Base-by-base conservation (phyloP, 2,888 invertebrate species). In the Drosophila borborema region DNA sequence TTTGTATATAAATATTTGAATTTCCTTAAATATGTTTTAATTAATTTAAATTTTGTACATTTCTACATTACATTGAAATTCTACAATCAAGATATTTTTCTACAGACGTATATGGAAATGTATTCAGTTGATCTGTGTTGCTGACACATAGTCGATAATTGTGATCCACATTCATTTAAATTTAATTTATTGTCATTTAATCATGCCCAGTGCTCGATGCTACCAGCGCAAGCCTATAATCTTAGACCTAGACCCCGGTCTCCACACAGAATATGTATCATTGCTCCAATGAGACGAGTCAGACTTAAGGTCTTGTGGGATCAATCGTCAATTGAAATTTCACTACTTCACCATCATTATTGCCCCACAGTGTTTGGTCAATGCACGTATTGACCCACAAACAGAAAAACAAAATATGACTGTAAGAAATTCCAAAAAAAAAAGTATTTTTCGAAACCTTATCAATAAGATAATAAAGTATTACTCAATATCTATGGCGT, bases 251-350 rank as follows among this genome's bases (percentile, higher is more conserved):
- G 69, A 83, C 34, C 61, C 34, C 41, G 40, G 55, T 31, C 62
- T 28, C 43, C 20, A 23, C 28, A 53, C 18, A 48, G 51, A 43
- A 59, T 28, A 6, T 28, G 46, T 63, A 40, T 48, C 46, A 62
- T 49, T 48, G 58, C 28, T 60, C 63, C 56, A 65, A 66, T 20
- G 20, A n/a, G 53, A 4, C 55, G 60, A 54, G 76, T 72, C 64
- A 61, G 61, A 75, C 58, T 66, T 81, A 53, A 65, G 81, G 78
- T 77, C 77, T 65, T 70, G 14, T 28, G 40, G 49, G 84, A 72
- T 90, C 88, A 84, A 88, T 73, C 64, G 56, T 53, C 90, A 84
- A 85, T 85, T 85, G 77, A 83, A 74, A 85, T 74, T 74, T 69
- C 10, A 43, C 46, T 66, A 56, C 45, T 58, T 23, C 31, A 43